These are phyloP conservation scores for Rhinatrema bivittatum DNA, from an alignment of 2,797 vertebrate genomes.

Conservation along the genomic window DNA sequence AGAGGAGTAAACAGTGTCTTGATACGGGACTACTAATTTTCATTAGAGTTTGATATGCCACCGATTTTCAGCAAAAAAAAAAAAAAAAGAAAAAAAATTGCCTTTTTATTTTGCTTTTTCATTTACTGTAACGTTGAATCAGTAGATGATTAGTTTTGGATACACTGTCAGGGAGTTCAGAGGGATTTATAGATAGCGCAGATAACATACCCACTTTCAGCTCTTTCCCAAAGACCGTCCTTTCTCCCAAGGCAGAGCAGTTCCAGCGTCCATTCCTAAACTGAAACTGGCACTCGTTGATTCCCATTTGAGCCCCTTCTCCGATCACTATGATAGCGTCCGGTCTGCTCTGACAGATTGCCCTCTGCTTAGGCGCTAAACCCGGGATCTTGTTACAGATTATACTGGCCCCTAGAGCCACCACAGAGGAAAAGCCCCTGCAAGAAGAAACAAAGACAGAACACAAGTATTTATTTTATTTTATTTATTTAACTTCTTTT, in stretches of 20 bases:
- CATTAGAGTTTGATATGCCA: too few relatives aligned
- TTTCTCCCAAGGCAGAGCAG: slow-evolving; percentile 90
- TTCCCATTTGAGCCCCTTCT: slow-evolving; percentile 93
- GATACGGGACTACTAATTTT: too few relatives aligned
- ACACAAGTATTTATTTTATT: rapidly evolving
- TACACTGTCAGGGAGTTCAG: too few relatives aligned
- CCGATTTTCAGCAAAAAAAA: too few relatives aligned
- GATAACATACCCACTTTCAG: slow-evolving; percentile 93
- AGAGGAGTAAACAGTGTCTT: too few relatives aligned
- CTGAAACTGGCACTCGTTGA: slow-evolving; percentile 95
- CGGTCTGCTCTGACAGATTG: slow-evolving; percentile 94
- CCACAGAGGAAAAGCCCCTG: slow-evolving; percentile 90
- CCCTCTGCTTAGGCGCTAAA: slow-evolving; percentile 87
- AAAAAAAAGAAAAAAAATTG: too few relatives aligned
- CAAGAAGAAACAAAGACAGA: slow-evolving; percentile 24
- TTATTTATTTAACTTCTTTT: too few relatives aligned
- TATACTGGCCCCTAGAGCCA: slow-evolving; percentile 91
- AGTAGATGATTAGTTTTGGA: too few relatives aligned
- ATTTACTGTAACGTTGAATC: too few relatives aligned
- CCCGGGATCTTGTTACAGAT: slow-evolving; percentile 98
- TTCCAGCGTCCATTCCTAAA: slow-evolving; percentile 94
- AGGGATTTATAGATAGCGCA: too few relatives aligned
- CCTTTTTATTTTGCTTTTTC: too few relatives aligned
- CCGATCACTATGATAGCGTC: slow-evolving; percentile 96
- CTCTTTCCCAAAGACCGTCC: slow-evolving; percentile 94